phyloP scores from a whole-genome alignment of 2,888 invertebrate species.

The Sarcophaga subvicina region DNA sequence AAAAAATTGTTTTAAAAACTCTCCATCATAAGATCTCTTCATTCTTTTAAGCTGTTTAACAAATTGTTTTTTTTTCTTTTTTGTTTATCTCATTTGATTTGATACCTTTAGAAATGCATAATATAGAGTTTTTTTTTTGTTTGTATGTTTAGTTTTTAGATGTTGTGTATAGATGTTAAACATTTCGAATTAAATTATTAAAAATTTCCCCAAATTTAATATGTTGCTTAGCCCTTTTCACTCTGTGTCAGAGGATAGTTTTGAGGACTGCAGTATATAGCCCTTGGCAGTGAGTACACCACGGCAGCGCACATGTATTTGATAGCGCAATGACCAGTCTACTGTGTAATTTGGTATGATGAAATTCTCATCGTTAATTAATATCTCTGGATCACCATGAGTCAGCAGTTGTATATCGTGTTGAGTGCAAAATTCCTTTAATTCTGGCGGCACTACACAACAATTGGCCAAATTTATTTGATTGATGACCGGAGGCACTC shows the following conservation, averaged over 20 bases:
- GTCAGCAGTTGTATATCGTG: constrained; percentile 96
- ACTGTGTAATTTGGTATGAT: constrained; percentile 83
- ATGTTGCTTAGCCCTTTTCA: background rate
- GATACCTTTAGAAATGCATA: constrained; percentile 21
- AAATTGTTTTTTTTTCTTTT: background rate
- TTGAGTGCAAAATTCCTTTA: constrained; percentile 94
- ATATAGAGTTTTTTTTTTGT: constrained; percentile 11
- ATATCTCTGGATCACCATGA: constrained; percentile 93
- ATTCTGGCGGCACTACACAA: constrained; percentile 95
- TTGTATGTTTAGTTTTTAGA: too few species aligned
- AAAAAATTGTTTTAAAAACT: too few species aligned
- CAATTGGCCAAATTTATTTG: constrained; percentile 97
- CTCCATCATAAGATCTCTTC: too few species aligned
- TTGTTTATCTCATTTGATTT: background rate
- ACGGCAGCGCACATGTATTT: constrained; percentile 94
- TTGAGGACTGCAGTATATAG: constrained; percentile 85
- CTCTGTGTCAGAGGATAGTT: constrained; percentile 39
- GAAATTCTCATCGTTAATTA: constrained; percentile 83
- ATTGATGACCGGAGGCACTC: constrained; percentile 92
- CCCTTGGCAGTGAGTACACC: constrained; percentile 96
- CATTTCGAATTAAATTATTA: too few species aligned
- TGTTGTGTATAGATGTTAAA: too few species aligned
- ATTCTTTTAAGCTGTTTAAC: background rate
- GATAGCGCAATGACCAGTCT: constrained; percentile 92
- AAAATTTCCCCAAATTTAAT: too few species aligned